These are phyloP conservation scores for Cercopithecus mitis DNA, from an alignment of 2,797 vertebrate genomes.

Conservation along the genomic window DNA sequence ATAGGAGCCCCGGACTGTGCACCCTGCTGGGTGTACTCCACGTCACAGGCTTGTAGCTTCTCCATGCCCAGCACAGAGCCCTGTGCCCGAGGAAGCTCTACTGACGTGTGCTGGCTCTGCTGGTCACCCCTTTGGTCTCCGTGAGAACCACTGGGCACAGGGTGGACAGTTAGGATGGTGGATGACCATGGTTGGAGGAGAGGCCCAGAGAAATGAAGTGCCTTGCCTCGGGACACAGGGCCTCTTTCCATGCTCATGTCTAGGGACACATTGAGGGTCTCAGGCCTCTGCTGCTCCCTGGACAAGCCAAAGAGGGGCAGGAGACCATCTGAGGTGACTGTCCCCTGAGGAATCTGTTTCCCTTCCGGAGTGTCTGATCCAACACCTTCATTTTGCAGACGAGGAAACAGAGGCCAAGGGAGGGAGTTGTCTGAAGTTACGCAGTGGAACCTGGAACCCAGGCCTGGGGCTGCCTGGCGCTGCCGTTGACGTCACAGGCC, in stretches of 20 bases:
- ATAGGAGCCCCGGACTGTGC: too few relatives aligned
- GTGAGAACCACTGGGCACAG: fast-evolving
- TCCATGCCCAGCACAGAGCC: not conserved
- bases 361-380: not conserved
- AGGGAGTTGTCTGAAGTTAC: not conserved
- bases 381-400: not conserved
- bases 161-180: fast-evolving
- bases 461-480: not conserved
- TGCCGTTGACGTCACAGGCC: too few relatives aligned
- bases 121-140: not conserved
- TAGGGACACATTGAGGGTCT: fast-evolving
- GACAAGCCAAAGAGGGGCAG: not conserved
- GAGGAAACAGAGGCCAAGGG: not conserved
- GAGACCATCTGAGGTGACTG: not conserved
- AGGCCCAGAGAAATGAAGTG: not conserved
- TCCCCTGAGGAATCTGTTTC: not conserved
- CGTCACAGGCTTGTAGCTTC: not conserved
- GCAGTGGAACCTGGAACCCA: not conserved
- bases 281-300: not conserved
- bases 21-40: not conserved
- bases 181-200: too few relatives aligned
- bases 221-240: not conserved
- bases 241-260: not conserved
- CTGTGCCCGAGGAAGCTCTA: fast-evolving
- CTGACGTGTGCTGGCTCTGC: not conserved